These are phyloP conservation scores for Scarus forsteni DNA, from an alignment of 2,797 vertebrate genomes.

Conservation along the genomic window DNA sequence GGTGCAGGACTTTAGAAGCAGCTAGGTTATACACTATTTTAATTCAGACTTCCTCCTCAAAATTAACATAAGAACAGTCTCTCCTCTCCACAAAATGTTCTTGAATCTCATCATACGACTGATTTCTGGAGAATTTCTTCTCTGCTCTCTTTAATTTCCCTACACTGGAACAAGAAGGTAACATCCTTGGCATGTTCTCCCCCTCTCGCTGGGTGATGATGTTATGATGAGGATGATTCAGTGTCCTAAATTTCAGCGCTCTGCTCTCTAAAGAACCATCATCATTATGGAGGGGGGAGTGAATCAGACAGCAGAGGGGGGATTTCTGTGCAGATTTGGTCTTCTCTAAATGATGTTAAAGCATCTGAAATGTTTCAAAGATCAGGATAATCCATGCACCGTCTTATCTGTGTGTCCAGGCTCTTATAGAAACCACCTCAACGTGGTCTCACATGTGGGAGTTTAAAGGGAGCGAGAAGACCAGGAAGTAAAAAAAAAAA, in stretches of 20 bases:
- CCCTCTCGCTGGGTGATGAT: conserved; percentile 1
- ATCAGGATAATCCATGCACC: neutral
- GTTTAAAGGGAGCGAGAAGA: conserved; percentile 18
- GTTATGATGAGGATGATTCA: conserved; percentile 15
- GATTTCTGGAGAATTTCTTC: neutral
- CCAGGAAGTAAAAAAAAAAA: conserved; percentile 7
- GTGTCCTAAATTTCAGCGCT: conserved; percentile 4
- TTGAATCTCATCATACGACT: neutral
- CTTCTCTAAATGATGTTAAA: neutral
- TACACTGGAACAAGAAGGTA: conserved; percentile 1
- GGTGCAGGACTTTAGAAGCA: too few relatives aligned
- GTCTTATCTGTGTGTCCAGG: neutral
- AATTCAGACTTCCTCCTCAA: too few relatives aligned
- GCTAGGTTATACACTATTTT: too few relatives aligned
- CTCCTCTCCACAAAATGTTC: neutral
- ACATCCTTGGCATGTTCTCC: conserved; percentile 2
- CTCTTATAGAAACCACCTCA: conserved; percentile 21
- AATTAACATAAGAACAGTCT: too few relatives aligned
- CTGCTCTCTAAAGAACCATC: conserved; percentile 3
- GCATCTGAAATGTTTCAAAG: conserved; percentile 5
- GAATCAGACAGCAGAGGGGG: conserved; percentile 12
- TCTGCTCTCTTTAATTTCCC: neutral
- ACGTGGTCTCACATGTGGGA: conserved; percentile 16
- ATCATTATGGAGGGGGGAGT: neutral
- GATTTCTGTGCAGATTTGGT: conserved; percentile 1